phyloP scores from a whole-genome alignment of 2,888 invertebrate species.

The Didymodactylos carnosus region DNA sequence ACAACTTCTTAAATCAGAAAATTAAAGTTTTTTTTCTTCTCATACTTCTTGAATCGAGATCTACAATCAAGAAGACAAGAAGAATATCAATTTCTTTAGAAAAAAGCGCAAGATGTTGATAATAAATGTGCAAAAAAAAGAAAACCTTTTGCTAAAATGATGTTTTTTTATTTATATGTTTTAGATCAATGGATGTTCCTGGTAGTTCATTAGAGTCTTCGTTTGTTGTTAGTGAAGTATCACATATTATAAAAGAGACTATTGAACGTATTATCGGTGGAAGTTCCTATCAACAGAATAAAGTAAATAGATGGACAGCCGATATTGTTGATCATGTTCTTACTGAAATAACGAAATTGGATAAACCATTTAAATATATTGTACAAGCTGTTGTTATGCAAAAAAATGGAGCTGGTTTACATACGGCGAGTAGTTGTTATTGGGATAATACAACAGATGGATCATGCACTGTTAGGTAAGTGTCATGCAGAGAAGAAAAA shows the following conservation, averaged over 20 bases:
- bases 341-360: constrained; percentile 71
- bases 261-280: constrained; percentile 3
- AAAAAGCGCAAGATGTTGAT: too few species aligned
- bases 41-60: too few species aligned
- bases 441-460: constrained; percentile 98
- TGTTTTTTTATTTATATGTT: too few species aligned
- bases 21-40: too few species aligned
- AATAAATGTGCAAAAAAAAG: too few species aligned
- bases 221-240: constrained; percentile 5
- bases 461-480: constrained; percentile 29
- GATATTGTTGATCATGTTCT: constrained; percentile 85
- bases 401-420: constrained; percentile 92
- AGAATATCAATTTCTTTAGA: too few species aligned
- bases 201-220: not conserved
- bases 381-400: constrained; percentile 68
- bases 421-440: constrained; percentile 91
- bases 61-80: too few species aligned
- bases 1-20: too few species aligned
- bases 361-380: constrained; percentile 96
- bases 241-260: constrained; percentile 1
- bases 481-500: too few species aligned
- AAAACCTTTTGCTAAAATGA: too few species aligned
- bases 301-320: constrained; percentile 94
- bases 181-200: not conserved
- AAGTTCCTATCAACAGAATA: constrained; percentile 64